Evolutionary conservation across 1,140 invertebrate species (phyloP).

Genomic region (Drosophila bifasciata): DNA sequence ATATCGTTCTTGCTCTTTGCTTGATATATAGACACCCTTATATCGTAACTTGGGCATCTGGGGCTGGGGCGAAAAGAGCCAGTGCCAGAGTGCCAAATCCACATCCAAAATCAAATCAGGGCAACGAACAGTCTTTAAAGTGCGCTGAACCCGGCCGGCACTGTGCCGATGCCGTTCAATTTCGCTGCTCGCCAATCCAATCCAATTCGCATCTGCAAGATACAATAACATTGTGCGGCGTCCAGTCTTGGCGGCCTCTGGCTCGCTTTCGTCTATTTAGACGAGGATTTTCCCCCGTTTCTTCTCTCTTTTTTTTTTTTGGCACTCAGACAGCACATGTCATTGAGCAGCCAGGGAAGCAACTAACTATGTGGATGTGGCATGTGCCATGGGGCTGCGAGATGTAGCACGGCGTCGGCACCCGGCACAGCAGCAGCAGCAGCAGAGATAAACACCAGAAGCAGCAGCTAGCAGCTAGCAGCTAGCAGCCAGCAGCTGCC

Average conservation of each 20-base stretch:
- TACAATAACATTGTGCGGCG: slow-evolving; percentile 60
- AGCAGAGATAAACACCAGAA: slow-evolving; percentile 47
- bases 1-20: slow-evolving; percentile 9
- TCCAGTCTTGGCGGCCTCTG: slow-evolving; percentile 42
- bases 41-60: slow-evolving; percentile 27
- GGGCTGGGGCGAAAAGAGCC: slow-evolving; percentile 16
- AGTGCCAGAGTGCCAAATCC: background rate
- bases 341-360: slow-evolving; percentile 66
- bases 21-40: slow-evolving; percentile 14
- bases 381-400: background rate
- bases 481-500: slow-evolving; percentile 17
- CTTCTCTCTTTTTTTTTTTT: slow-evolving; percentile 41
- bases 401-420: slow-evolving; percentile 13
- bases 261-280: slow-evolving; percentile 2
- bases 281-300: background rate
- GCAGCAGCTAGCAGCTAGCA: slow-evolving; percentile 14
- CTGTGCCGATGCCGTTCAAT: slow-evolving; percentile 14
- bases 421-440: slow-evolving; percentile 16
- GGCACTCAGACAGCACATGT: slow-evolving; percentile 73
- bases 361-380: slow-evolving; percentile 57
- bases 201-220: slow-evolving; percentile 56
- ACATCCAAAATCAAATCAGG: slow-evolving; percentile 45
- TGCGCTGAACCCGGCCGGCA: slow-evolving; percentile 63
- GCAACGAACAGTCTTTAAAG: slow-evolving; percentile 71
- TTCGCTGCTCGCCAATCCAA: slow-evolving; percentile 31